Conservation (phyloP, 2,113 vertebrate genomes). For the Larimichthys crocea region DNA sequence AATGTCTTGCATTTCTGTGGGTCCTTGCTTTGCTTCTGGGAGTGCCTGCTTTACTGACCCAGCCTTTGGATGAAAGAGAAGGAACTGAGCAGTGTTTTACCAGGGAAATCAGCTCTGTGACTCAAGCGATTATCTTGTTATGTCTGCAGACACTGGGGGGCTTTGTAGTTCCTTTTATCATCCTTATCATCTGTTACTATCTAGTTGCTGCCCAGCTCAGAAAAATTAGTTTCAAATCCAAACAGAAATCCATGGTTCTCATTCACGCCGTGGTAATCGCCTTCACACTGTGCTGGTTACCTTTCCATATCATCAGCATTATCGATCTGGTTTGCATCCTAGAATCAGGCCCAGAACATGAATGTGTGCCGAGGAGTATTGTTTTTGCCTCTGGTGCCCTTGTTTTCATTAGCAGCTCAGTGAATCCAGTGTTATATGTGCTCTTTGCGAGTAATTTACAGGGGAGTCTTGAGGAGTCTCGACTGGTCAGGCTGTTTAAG, state of each 20-base stretch:
- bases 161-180: constrained; percentile 55
- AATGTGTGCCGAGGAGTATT: constrained; percentile 12
- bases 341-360: neutral
- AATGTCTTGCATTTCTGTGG: constrained; percentile 63
- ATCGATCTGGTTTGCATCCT: constrained; percentile 34
- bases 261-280: constrained; percentile 66
- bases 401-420: constrained; percentile 76
- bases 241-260: constrained; percentile 69
- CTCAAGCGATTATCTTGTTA: constrained; percentile 7
- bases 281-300: constrained; percentile 79
- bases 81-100: constrained; percentile 28
- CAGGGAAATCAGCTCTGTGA: neutral
- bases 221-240: constrained; percentile 63
- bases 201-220: constrained; percentile 57
- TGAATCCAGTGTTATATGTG: constrained; percentile 74
- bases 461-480: constrained; percentile 58
- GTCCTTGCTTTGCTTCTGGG: constrained; percentile 67
- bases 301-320: constrained; percentile 72
- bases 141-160: constrained; percentile 45
- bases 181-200: constrained; percentile 62
- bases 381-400: constrained; percentile 63
- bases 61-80: neutral
- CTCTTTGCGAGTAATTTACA: constrained; percentile 67
- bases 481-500: constrained; percentile 73
- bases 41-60: constrained; percentile 46